These are phyloP conservation scores for Zaprionus capensis DNA, from an alignment of 1,140 invertebrate species.

Conservation along the genomic window DNA sequence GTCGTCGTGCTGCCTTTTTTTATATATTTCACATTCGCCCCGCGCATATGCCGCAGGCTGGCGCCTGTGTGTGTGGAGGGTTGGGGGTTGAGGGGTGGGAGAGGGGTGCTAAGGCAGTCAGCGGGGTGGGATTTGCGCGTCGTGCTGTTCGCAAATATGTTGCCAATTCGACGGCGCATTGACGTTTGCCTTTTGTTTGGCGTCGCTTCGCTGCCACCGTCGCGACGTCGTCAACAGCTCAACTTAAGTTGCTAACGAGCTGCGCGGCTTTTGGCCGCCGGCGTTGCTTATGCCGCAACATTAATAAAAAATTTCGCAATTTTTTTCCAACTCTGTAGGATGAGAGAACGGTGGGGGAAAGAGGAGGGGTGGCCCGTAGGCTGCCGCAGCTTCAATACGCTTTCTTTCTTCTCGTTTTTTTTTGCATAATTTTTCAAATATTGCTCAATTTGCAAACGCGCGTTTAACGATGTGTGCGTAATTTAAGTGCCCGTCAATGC, in stretches of 20 bases:
- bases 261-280: constrained; percentile 58
- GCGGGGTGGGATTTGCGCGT: constrained; percentile 31
- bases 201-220: constrained; percentile 8
- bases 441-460: constrained; percentile 83
- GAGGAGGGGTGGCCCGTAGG: constrained; percentile 2
- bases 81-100: neutral
- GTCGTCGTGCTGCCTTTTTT: constrained; percentile 48
- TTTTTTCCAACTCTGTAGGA: constrained; percentile 10
- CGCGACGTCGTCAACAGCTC: constrained; percentile 69
- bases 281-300: constrained; percentile 67
- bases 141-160: constrained; percentile 79
- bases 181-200: constrained; percentile 79
- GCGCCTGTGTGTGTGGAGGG: constrained; percentile 18
- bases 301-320: constrained; percentile 71
- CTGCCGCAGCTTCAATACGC: constrained; percentile 22
- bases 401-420: constrained; percentile 11
- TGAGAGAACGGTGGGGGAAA: neutral
- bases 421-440: constrained; percentile 82
- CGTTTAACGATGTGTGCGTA: constrained; percentile 82
- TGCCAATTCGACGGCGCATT: constrained; percentile 79
- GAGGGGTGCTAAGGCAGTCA: neutral
- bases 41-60: constrained; percentile 45
- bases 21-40: constrained; percentile 8
- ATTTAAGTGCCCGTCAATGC: constrained; percentile 75
- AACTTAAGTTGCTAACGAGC: constrained; percentile 83